Conservation (phyloP, 2,888 invertebrate genomes). For the Lamproptera curius region DNA sequence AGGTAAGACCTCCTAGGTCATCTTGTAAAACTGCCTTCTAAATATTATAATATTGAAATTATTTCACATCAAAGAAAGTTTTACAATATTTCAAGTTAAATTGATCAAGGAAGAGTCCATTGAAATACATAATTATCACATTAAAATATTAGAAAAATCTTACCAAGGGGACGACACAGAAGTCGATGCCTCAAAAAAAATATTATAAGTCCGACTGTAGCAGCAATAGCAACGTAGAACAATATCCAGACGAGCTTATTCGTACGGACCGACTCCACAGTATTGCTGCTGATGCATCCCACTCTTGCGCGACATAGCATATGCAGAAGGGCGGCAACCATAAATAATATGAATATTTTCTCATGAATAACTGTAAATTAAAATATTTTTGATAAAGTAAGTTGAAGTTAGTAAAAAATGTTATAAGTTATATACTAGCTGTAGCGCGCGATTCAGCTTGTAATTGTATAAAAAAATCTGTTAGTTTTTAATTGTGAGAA, state of each 20-base stretch:
- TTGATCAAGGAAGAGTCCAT: too few relatives aligned
- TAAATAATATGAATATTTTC: constrained; percentile 94
- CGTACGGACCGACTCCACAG: constrained; percentile 75
- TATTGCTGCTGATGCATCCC: constrained; percentile 58
- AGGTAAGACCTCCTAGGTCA: too few relatives aligned
- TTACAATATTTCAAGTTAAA: too few relatives aligned
- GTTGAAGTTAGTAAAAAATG: too few relatives aligned
- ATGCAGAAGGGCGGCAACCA: constrained; percentile 89
- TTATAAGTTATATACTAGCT: too few relatives aligned
- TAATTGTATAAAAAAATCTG: neutral
- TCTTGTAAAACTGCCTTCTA: too few relatives aligned
- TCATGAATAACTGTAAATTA: constrained; percentile 87
- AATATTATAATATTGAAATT: too few relatives aligned
- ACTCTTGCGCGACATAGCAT: constrained; percentile 81
- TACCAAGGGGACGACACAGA: constrained; percentile 93
- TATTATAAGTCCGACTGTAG: constrained; percentile 89
- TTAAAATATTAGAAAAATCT: constrained; percentile 41
- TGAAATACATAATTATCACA: too few relatives aligned
- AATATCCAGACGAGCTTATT: constrained; percentile 84
- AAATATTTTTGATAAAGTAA: too few relatives aligned
- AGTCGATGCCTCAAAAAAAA: constrained; percentile 94
- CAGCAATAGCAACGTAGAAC: constrained; percentile 85
- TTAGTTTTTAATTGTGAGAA: too few relatives aligned
- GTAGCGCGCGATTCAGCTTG: too few relatives aligned
- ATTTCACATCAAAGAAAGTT: too few relatives aligned